phyloP scores from a whole-genome alignment of 2,888 invertebrate species.

The Papilio demoleus region DNA sequence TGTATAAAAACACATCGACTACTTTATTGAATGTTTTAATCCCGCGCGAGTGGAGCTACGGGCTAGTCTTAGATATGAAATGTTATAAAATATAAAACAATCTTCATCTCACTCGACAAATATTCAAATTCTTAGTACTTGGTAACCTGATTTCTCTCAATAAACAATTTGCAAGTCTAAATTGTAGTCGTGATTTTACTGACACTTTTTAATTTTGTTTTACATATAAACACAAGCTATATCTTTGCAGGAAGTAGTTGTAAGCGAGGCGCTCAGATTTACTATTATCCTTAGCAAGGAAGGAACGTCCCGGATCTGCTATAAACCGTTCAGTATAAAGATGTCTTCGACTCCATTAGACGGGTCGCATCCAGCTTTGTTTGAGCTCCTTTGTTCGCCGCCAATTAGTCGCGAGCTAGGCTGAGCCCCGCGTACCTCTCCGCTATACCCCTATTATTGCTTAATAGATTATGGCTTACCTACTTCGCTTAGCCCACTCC shows the following conservation, averaged over 20 bases:
- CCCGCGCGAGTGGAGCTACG: too few species aligned
- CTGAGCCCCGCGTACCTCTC: conserved; percentile 47
- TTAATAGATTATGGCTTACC: conserved; percentile 71
- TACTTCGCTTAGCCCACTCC: conserved; percentile 51
- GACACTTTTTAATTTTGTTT: background rate
- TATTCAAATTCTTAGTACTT: conserved; percentile 11
- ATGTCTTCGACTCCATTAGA: conserved; percentile 64
- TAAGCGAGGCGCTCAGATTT: conserved; percentile 43
- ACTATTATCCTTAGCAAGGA: conserved; percentile 34
- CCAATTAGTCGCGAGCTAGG: conserved; percentile 62
- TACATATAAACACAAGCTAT: conserved; percentile 30
- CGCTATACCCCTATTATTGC: conserved; percentile 61
- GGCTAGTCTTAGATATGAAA: background rate
- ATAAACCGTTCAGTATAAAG: conserved; percentile 53
- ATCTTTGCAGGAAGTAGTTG: conserved; percentile 39
- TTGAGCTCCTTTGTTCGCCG: conserved; percentile 67
- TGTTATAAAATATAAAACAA: background rate
- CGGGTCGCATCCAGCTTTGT: conserved; percentile 57
- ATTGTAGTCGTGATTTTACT: background rate
- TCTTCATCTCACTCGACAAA: background rate
- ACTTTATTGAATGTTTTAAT: too few species aligned
- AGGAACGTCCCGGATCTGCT: conserved; percentile 40
- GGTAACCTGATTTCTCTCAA: conserved; percentile 36
- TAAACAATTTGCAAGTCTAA: conserved; percentile 12
- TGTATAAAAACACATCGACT: too few species aligned